Percentiles rank a stretch among this genome's conserved stretches.
Evolutionary conservation across 2,797 vertebrate species (phyloP).

Genomic region (Enteromius afrohamiltoni): DNA sequence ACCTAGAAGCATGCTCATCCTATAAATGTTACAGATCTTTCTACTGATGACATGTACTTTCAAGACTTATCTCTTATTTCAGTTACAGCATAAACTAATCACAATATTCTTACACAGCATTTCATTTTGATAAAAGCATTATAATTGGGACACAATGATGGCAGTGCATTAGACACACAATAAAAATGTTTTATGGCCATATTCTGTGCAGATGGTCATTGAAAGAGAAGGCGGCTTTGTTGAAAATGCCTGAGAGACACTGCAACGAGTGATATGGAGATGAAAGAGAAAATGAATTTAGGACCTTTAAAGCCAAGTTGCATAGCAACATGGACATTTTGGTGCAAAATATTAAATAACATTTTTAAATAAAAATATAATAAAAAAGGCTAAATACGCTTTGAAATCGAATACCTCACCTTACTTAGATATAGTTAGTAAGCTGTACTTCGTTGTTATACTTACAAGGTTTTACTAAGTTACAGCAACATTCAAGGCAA

Average conservation of each 20-base stretch:
- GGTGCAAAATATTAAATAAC: background rate
- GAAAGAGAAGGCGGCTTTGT: background rate
- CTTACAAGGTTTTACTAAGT: too few species aligned
- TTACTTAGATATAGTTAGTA: too few species aligned
- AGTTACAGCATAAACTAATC: background rate
- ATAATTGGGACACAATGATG: background rate
- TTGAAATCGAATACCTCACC: too few species aligned
- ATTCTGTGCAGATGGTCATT: slow-evolving; percentile 1
- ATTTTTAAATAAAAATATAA: background rate
- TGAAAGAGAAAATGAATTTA: slow-evolving; percentile 32
- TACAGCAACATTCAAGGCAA: too few species aligned
- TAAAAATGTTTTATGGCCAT: slow-evolving; percentile 21
- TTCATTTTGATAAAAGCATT: background rate
- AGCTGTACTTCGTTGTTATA: too few species aligned
- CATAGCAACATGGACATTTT: background rate
- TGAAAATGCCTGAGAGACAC: background rate
- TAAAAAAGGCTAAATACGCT: too few species aligned
- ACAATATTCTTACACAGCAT: background rate
- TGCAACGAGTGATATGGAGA: background rate
- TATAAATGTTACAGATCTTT: background rate
- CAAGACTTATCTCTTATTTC: background rate
- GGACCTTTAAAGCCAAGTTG: background rate
- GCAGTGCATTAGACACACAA: background rate
- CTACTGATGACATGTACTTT: background rate
- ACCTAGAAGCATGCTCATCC: background rate